Percentiles rank a stretch among this genome's conserved stretches.
Evolutionary conservation across 2,797 vertebrate species (phyloP).

Genomic region (Iguana delicatissima): DNA sequence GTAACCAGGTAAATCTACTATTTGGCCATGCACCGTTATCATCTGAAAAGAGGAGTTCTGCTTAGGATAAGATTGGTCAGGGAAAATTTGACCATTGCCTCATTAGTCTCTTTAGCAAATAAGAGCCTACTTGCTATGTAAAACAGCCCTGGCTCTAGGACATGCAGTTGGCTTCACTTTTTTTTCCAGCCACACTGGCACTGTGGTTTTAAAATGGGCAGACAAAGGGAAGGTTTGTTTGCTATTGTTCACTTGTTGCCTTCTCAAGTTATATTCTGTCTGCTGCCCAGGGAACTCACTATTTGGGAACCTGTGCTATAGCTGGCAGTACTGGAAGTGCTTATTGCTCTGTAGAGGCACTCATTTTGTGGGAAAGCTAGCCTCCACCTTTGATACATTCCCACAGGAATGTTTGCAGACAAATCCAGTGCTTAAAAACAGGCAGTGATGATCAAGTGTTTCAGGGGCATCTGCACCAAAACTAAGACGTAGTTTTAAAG

Average conservation of each 20-base stretch:
- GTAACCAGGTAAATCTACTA: not conserved
- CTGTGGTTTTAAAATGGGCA: not conserved
- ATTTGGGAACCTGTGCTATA: not conserved
- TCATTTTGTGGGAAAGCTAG: not conserved
- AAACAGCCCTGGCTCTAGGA: not conserved
- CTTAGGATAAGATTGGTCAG: not conserved
- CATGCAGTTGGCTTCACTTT: not conserved
- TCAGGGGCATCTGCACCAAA: not conserved
- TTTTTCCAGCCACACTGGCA: not conserved
- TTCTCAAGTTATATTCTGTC: not conserved
- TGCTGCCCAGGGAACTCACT: not conserved
- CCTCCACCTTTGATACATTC: not conserved
- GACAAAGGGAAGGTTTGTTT: not conserved
- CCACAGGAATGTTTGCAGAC: not conserved
- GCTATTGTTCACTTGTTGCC: not conserved
- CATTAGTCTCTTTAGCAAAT: not conserved
- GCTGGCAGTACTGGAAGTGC: not conserved
- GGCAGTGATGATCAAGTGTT: not conserved
- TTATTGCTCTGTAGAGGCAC: not conserved
- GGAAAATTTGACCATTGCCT: not conserved
- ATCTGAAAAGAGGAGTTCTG: not conserved
- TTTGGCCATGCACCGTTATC: not conserved
- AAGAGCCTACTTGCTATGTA: not conserved
- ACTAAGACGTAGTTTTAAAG: not conserved
- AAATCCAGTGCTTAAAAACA: not conserved